A percentile compares a stretch with the other conserved stretches of the same genome.
phyloP scores from a whole-genome alignment of 2,113 vertebrate genomes.

The Actinemys pallida region DNA sequence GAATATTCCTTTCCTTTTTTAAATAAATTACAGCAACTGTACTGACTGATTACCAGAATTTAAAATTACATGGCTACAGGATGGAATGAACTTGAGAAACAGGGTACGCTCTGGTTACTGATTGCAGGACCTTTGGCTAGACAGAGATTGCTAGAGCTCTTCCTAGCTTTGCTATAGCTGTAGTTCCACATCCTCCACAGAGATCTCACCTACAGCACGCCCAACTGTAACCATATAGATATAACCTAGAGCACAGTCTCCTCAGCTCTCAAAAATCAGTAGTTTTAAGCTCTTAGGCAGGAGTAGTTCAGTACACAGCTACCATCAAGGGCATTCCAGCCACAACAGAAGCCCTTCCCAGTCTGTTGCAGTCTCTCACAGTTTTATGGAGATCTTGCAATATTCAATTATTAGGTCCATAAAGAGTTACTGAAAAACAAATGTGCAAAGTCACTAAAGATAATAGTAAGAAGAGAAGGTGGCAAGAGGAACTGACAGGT shows the following conservation, averaged over 20 bases:
- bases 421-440: neutral
- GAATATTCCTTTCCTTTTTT: neutral
- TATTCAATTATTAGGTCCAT: neutral
- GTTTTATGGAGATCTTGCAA: neutral
- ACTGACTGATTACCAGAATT: neutral
- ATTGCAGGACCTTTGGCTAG: neutral
- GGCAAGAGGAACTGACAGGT: neutral
- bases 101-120: neutral
- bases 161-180: neutral
- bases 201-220: neutral
- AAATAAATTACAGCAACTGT: neutral
- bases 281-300: neutral
- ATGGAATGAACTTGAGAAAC: neutral
- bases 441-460: neutral
- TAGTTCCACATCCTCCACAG: neutral
- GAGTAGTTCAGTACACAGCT: neutral
- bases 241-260: neutral
- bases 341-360: neutral
- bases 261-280: neutral
- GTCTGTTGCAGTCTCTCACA: neutral
- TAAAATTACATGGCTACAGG: neutral
- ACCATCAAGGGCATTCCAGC: neutral
- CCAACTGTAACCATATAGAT: neutral
- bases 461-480: neutral
- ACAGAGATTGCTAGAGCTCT: neutral